Base-by-base conservation (phyloP, 2,797 vertebrate genomes). In the Trachops cirrhosus region DNA sequence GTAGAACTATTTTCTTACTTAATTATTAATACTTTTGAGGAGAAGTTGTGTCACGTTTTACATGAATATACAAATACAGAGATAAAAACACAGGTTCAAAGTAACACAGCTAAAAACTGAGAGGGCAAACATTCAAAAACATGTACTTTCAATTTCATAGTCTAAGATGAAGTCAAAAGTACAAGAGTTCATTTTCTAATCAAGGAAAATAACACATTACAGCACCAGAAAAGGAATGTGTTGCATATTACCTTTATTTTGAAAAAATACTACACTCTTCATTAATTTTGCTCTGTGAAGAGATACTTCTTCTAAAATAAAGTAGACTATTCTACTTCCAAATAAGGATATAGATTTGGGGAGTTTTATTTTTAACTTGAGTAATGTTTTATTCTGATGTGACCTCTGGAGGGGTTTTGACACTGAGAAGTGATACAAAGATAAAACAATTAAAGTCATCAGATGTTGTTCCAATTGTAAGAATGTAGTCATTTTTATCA, bases 291-390 rank as follows among this genome's bases (percentile, higher is more conserved):
- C 19, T 80, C 67, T 93, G 7, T 54, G 74, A 86, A 86, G 6
- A 89, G 15, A 62, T 77, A 79, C 97, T 98, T 97, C 71, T 97
- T 77, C 93, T 64, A 94, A 57, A 98, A 97, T 96, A 97, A 97
- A 96, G 64, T 93, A 90, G 86, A 3, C 48, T 87, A 97, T 97
- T 97, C 89, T 89, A 77, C 77, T 97, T 97, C 94, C 89, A 98
- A 82, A 97, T 96, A 74, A 32, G 12, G 83, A 80, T 59, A 93
- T 93, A 95, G 74, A 92, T 97, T 97, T 96, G 95, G 93, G 92
- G 86, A 90, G 95, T 98, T 98, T 97, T 88, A 92, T 97, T 98
- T 98, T 97, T 97, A 97, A 97, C 92, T 97, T 98, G 98, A 97
- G 91, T 93, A 96, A 96, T 93, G 85, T 97, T 98, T 98, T 97